A percentile compares a stretch with the other conserved stretches of the same genome.
These are phyloP conservation scores for Ia io DNA, from an alignment of 2,113 vertebrate species.

Conservation along the genomic window DNA sequence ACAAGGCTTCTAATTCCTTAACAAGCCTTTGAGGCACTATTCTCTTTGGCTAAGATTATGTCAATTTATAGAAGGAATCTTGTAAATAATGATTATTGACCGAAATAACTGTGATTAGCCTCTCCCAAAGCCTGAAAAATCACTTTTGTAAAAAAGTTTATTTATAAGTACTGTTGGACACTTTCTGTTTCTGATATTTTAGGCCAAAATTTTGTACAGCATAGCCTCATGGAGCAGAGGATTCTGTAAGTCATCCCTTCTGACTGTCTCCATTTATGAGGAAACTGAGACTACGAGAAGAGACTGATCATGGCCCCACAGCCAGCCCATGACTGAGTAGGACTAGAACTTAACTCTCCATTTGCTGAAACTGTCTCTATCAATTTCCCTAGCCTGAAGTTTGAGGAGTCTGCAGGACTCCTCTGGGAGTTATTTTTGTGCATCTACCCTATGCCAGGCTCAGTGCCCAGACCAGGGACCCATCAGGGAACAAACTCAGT, in stretches of 20 bases:
- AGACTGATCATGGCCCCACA: not conserved
- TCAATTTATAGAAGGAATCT: constrained; percentile 1
- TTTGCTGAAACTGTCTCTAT: not conserved
- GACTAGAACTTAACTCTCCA: not conserved
- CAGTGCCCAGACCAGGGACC: not conserved
- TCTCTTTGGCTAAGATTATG: constrained; percentile 35
- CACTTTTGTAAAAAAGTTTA: not conserved
- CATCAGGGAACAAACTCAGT: not conserved
- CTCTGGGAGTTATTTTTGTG: not conserved
- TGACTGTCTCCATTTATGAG: not conserved
- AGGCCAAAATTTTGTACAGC: not conserved
- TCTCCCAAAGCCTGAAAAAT: constrained; percentile 39
- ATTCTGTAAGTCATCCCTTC: not conserved
- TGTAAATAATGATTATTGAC: constrained; percentile 46
- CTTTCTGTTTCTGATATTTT: constrained; percentile 23
- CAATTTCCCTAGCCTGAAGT: not conserved
- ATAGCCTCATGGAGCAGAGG: not conserved
- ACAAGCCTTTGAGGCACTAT: constrained; percentile 35
- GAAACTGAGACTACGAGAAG: not conserved
- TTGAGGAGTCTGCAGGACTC: not conserved
- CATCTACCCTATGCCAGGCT: not conserved
- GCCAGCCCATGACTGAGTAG: not conserved
- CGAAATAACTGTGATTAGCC: constrained; percentile 6
- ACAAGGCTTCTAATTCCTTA: constrained; percentile 41
- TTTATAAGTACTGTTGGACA: not conserved